These are phyloP conservation scores for Cosmorhoe ocellata DNA, from an alignment of 2,888 invertebrate species.

Conservation along the genomic window DNA sequence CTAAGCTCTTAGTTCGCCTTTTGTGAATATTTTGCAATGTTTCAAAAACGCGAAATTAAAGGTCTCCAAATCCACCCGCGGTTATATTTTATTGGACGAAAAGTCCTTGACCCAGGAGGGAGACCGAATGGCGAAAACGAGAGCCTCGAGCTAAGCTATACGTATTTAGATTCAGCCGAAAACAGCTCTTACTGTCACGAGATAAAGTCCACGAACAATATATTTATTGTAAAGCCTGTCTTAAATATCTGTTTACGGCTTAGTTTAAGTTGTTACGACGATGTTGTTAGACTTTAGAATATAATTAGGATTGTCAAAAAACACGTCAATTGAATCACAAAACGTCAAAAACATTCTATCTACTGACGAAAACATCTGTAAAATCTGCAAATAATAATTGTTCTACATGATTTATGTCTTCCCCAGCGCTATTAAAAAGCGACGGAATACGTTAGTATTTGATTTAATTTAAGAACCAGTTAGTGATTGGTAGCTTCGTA, in stretches of 20 bases:
- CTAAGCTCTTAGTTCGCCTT: neutral
- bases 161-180: constrained; percentile 1
- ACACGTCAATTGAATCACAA: too few relatives aligned
- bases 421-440: too few relatives aligned
- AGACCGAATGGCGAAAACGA: constrained; percentile 22
- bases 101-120: constrained; percentile 25
- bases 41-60: constrained; percentile 15
- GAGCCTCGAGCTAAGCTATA: constrained; percentile 11
- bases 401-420: too few relatives aligned
- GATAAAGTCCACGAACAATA: constrained; percentile 11
- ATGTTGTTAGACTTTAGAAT: constrained; percentile 1
- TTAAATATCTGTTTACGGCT: constrained; percentile 22
- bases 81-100: constrained; percentile 26
- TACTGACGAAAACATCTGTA: too few relatives aligned
- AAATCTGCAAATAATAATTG: too few relatives aligned
- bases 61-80: constrained; percentile 18
- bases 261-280: constrained; percentile 15
- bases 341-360: too few relatives aligned
- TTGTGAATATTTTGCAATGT: neutral
- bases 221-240: constrained; percentile 18
- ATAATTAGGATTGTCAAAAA: too few relatives aligned
- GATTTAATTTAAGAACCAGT: too few relatives aligned
- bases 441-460: too few relatives aligned
- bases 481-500: too few relatives aligned
- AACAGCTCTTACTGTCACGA: constrained; percentile 14